Evolutionary conservation across 2,888 invertebrate species (phyloP).

Genomic region (Torymus aiolomorphi): DNA sequence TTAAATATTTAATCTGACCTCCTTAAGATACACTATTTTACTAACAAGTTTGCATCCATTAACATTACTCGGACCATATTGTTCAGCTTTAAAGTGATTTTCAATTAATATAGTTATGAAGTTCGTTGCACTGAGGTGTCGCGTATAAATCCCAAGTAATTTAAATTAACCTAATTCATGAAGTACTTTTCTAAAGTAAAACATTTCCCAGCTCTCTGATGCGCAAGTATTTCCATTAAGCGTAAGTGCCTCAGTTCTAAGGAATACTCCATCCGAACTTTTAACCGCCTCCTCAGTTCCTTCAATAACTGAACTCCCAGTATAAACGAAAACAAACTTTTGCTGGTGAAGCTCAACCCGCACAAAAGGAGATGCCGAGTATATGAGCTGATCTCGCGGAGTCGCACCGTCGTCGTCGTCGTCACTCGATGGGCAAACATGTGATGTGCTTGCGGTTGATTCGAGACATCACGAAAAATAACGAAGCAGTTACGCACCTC

Average conservation of each 20-base stretch:
- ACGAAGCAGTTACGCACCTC: no score
- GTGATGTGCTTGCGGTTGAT: no score
- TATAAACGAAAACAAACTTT: slow-evolving; percentile 47
- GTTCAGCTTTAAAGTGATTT: neutral
- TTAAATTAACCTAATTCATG: slow-evolving; percentile 53
- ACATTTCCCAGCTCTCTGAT: slow-evolving; percentile 41
- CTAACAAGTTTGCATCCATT: no score
- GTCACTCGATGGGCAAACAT: no score
- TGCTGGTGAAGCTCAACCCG: slow-evolving; percentile 10
- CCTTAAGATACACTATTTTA: no score
- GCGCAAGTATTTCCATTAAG: slow-evolving; percentile 56
- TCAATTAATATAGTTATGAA: slow-evolving; percentile 2
- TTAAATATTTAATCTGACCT: no score
- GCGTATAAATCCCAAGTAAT: slow-evolving; percentile 43
- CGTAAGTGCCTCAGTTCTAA: slow-evolving; percentile 47
- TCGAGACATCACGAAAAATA: neutral
- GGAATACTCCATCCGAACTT: slow-evolving; percentile 56
- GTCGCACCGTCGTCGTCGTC: no score
- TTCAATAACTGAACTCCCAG: slow-evolving; percentile 51
- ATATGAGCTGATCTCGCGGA: slow-evolving; percentile 10
- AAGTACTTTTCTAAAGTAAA: slow-evolving; percentile 52
- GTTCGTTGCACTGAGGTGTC: neutral
- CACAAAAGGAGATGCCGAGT: neutral
- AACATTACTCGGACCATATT: neutral
- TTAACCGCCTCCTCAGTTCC: slow-evolving; percentile 43